These are phyloP conservation scores for Atherix ibis DNA, from an alignment of 2,888 invertebrate genomes.

Conservation along the genomic window DNA sequence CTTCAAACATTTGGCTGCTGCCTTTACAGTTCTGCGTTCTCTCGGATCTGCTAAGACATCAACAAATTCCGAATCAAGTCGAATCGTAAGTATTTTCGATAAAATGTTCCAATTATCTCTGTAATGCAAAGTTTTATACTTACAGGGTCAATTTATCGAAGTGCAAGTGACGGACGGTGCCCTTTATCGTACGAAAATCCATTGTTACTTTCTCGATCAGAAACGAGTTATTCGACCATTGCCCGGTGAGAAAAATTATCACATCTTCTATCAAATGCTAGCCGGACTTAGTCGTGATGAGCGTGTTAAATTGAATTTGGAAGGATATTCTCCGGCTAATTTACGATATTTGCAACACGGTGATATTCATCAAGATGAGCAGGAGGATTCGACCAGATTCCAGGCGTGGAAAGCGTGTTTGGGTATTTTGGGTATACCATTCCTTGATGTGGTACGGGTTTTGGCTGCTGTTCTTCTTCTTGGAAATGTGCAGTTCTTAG, in stretches of 20 bases:
- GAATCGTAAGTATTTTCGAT: constrained; percentile 50
- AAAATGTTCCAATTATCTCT: not conserved
- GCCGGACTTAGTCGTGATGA: constrained; percentile 80
- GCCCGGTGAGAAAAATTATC: constrained; percentile 83
- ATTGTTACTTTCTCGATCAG: constrained; percentile 90
- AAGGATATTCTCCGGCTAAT: constrained; percentile 68
- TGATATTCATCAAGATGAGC: constrained; percentile 53
- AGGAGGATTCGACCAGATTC: constrained; percentile 60
- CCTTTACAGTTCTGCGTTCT: constrained; percentile 83
- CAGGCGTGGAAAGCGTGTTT: constrained; percentile 86
- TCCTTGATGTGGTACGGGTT: constrained; percentile 82
- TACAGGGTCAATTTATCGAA: constrained; percentile 86
- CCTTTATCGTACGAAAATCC: constrained; percentile 86
- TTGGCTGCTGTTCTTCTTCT: constrained; percentile 78
- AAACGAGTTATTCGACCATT: constrained; percentile 76
- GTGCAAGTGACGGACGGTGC: constrained; percentile 92
- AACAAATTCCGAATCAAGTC: constrained; percentile 80
- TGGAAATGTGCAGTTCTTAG: constrained; percentile 82
- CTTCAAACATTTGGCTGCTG: constrained; percentile 88
- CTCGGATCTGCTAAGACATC: constrained; percentile 82
- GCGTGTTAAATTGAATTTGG: constrained; percentile 69
- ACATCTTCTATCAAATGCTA: constrained; percentile 91
- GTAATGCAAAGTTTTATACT: constrained; percentile 11
- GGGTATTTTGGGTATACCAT: constrained; percentile 82
- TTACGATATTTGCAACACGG: constrained; percentile 65